phyloP scores from a whole-genome alignment of 2,797 vertebrate species.

The Anguilla megastoma region DNA sequence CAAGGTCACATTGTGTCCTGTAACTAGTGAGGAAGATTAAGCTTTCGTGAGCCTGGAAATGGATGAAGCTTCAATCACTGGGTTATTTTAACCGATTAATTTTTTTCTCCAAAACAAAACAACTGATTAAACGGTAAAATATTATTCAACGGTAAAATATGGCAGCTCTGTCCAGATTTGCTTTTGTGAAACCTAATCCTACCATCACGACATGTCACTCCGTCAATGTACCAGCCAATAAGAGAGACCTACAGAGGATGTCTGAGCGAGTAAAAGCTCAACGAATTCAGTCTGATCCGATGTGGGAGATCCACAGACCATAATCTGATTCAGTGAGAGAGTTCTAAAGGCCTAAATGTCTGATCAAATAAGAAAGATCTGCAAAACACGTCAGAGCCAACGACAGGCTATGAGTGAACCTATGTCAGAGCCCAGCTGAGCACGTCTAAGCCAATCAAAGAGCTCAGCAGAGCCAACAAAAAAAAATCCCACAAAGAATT shows the following conservation, averaged over 20 bases:
- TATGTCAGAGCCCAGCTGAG: neutral
- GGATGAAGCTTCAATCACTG: neutral
- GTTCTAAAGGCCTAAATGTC: neutral
- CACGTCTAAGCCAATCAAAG: neutral
- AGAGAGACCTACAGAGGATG: neutral
- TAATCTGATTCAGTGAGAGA: neutral
- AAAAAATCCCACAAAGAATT: neutral
- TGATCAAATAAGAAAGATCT: neutral
- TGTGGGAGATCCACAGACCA: neutral
- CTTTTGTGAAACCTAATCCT: too few species aligned
- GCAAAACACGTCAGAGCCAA: neutral
- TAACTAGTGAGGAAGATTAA: neutral
- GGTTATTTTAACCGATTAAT: too few species aligned
- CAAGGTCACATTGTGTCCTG: neutral
- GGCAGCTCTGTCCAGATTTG: too few species aligned
- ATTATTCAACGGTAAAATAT: too few species aligned
- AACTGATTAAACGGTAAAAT: too few species aligned
- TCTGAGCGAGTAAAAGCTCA: neutral
- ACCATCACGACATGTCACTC: too few species aligned
- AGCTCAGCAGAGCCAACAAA: neutral
- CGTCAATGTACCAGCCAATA: neutral
- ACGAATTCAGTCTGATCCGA: neutral
- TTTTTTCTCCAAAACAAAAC: too few species aligned
- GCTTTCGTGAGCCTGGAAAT: neutral
- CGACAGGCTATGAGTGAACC: neutral